These are phyloP conservation scores for Drosophila subobscura DNA, from an alignment of 1,140 invertebrate genomes.

Conservation along the genomic window DNA sequence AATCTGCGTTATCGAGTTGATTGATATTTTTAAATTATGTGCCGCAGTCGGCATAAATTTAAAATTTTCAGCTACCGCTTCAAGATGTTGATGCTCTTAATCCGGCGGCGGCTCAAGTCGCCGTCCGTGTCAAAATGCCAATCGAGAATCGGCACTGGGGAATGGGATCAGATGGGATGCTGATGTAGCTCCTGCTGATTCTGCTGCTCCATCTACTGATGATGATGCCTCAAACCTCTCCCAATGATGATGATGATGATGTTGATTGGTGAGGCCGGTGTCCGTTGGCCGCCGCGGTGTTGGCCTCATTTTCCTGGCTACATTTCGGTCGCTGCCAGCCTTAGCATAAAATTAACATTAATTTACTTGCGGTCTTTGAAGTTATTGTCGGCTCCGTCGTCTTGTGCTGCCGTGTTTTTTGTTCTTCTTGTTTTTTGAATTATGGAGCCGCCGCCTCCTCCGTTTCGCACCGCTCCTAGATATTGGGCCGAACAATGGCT, in stretches of 20 bases:
- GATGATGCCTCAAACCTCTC: slow-evolving; percentile 6
- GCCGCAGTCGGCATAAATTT: slow-evolving; percentile 80
- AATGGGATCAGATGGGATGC: not conserved
- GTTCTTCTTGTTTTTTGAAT: slow-evolving; percentile 76
- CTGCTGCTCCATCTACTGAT: slow-evolving; percentile 4
- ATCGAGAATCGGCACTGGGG: slow-evolving; percentile 53
- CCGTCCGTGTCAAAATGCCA: slow-evolving; percentile 77
- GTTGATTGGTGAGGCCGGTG: slow-evolving; percentile 64
- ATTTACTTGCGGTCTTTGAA: slow-evolving; percentile 82
- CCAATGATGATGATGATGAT: slow-evolving; percentile 39
- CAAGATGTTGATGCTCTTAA: slow-evolving; percentile 72
- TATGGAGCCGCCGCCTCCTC: slow-evolving; percentile 53
- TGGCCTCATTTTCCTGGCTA: slow-evolving; percentile 58
- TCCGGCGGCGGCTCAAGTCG: slow-evolving; percentile 62
- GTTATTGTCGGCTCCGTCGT: slow-evolving; percentile 66
- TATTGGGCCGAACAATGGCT: slow-evolving; percentile 70
- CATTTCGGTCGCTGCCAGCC: slow-evolving; percentile 59
- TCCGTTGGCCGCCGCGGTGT: slow-evolving; percentile 32
- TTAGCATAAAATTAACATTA: slow-evolving; percentile 83
- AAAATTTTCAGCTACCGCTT: slow-evolving; percentile 55
- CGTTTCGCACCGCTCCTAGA: slow-evolving; percentile 38
- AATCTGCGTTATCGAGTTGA: slow-evolving; percentile 80
- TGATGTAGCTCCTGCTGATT: not conserved
- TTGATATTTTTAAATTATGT: slow-evolving; percentile 82
- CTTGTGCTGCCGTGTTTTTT: slow-evolving; percentile 48